Percentiles rank a stretch among this genome's conserved stretches.
Evolutionary conservation across 2,113 vertebrate species (phyloP).

Genomic region (Pandion haliaetus): DNA sequence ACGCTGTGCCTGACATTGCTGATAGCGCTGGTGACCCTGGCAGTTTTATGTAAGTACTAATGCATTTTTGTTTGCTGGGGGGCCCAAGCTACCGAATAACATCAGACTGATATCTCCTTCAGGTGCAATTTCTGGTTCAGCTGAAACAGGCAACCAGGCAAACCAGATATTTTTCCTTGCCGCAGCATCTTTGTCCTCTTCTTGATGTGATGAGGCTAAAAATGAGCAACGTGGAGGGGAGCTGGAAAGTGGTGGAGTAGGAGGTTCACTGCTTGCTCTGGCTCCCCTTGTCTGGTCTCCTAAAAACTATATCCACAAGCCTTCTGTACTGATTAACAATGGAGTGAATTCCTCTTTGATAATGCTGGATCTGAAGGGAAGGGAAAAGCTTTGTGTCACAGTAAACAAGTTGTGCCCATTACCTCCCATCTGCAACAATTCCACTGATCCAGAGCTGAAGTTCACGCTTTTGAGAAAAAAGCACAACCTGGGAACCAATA

Average conservation of each 20-base stretch:
- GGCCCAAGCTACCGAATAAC: not conserved
- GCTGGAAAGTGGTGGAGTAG: not conserved
- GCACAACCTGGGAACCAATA: not conserved
- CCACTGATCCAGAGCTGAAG: not conserved
- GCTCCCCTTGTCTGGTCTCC: not conserved
- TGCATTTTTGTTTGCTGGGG: not conserved
- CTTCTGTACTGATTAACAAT: not conserved
- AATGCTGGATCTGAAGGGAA: not conserved
- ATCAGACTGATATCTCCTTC: not conserved
- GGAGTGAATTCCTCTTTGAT: not conserved
- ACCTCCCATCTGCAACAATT: not conserved
- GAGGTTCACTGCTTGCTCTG: not conserved
- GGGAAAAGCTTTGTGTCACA: not conserved
- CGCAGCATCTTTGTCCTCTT: not conserved
- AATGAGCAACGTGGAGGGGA: not conserved
- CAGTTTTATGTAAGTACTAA: not conserved
- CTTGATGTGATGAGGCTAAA: not conserved
- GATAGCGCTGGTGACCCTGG: not conserved
- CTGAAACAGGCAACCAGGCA: not conserved
- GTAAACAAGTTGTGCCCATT: not conserved
- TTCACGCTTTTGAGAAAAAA: not conserved
- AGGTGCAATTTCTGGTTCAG: not conserved
- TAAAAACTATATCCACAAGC: not conserved
- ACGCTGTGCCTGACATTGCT: not conserved
- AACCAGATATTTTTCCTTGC: not conserved